Evolutionary conservation across 2,797 vertebrate species (phyloP), one percentile per base, ranked within the genome.

Genomic region (Tamandua tetradactyla): DNA sequence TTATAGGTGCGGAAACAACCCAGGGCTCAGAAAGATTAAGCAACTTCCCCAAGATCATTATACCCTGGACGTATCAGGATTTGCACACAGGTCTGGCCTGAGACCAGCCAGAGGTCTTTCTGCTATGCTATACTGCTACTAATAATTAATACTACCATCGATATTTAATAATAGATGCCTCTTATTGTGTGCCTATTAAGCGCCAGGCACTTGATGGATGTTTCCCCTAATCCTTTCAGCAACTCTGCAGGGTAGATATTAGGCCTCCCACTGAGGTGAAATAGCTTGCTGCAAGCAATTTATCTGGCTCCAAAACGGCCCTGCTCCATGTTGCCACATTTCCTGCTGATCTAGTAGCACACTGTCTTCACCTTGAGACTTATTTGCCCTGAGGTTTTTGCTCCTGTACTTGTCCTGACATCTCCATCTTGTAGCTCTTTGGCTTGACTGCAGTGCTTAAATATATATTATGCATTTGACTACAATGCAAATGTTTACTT

Each of bases 401-500:
- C n/a, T 75, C 27, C 5, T 87, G 40, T 37, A 11, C 37, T n/a
- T 30, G n/a, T 59, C 52, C 55, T 79, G 81, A 47, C 10, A 75
- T 64, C 55, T 92, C 66, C 11, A 44, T 62, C 52, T 75, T 71
- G 23, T 13, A 92, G 82, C 40, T 84, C 55, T 87, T 59, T 74
- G 44, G 47, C 72, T 83, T 87, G 91, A 74, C 1, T 72, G 14
- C 59, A 75, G 69, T 49, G 17, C 74, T 93, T 94, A 94, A 57
- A 75, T 47, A 93, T 10, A 78, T 57, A 89, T 40, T 68, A 64
- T 61, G 32, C 80, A 52, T 86, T 68, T 95, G 68, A 68, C 40
- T 66, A 18, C 62, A 44, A 81, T 47, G 68, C 62, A 90, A 42
- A 90, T 80, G 57, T 86, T 94, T 87, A 27, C 68, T 93, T 95